Evolutionary conservation across 1,140 invertebrate species (phyloP).

Genomic region (Leptinotarsa undecemlineata): DNA sequence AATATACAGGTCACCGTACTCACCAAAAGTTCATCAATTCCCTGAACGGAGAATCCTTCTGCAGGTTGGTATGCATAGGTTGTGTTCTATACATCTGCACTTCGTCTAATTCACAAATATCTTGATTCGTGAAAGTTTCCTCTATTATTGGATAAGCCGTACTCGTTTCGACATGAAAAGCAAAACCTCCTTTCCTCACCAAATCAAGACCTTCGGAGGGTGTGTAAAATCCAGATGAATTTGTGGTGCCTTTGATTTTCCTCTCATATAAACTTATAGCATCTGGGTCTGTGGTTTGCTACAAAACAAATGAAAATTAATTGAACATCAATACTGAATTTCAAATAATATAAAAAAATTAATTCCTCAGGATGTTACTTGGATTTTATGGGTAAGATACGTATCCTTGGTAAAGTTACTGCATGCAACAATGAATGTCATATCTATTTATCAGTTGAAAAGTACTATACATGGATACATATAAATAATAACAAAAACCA

Average conservation of each 20-base stretch:
- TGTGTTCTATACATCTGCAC: slow-evolving; percentile 44
- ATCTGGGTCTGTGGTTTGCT: slow-evolving; percentile 31
- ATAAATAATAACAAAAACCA: too few species aligned
- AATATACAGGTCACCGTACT: too few species aligned
- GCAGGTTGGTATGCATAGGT: slow-evolving; percentile 43
- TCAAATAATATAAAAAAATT: too few species aligned
- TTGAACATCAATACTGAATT: too few species aligned
- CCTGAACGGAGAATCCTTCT: slow-evolving; percentile 45
- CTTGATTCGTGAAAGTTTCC: slow-evolving; percentile 39
- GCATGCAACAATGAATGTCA: too few species aligned
- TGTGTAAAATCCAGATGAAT: slow-evolving; percentile 36
- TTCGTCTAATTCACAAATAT: slow-evolving; percentile 49
- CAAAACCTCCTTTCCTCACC: slow-evolving; percentile 44
- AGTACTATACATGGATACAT: too few species aligned
- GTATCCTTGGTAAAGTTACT: too few species aligned
- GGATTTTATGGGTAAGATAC: too few species aligned
- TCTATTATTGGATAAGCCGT: slow-evolving; percentile 49
- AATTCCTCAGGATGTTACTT: too few species aligned
- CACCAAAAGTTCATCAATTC: slow-evolving; percentile 47
- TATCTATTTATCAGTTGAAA: too few species aligned
- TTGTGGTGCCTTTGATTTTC: slow-evolving; percentile 21
- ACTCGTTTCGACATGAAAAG: slow-evolving; percentile 46
- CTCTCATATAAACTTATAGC: slow-evolving; percentile 13
- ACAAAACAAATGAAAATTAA: background rate
- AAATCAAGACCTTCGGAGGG: slow-evolving; percentile 39